Evolutionary conservation across 2,797 vertebrate genomes (phyloP), one percentile per base, ranked within the genome.

Genomic region (Menidia menidia): DNA sequence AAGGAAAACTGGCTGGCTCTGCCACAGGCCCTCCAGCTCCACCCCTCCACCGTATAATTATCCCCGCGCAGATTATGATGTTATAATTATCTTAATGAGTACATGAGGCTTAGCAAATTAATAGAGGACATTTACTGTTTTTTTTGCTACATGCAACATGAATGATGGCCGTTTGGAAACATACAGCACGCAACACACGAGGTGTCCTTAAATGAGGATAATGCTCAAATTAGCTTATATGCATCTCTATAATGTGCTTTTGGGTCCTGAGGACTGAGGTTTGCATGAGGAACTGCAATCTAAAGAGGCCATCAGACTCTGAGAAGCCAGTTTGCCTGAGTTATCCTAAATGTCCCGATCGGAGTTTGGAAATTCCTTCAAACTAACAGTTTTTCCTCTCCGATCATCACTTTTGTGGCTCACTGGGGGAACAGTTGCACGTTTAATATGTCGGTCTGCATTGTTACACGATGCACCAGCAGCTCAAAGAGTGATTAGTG

Each of bases 51-150:
- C 42, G 10, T 82, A 52, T 86, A 86, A 89, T 89, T 86, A 88
- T 79, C 73, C 69, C 68, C 35, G 53, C 67, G 65, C 52, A 64
- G 68, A 80, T 75, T 78, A 77, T 85, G 77, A 78, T 75, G 71
- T 81, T 87, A 44, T 83, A 77, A 88, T 87, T 84, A 89, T 67
- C 78, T 83, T 83, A 84, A 91, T 89, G 74, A 88, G 77, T 64
- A 77, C 77, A 81, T 75, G 55, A 69, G 66, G 32, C 32, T 54
- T 54, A 62, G 61, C 48, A 75, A 88, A 83, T 88, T 81, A 83
- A 87, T 87, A 64, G 80, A 79, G 64, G 68, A 56, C 48, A 3
- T 73, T 69, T 75, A 67, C 63, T 69, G 44, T 71, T 80, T 64
- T 67, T 67, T 64, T 67, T 67, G 53, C 68, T 57, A 50, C 59